Conservation (phyloP, 2,797 vertebrate species). For the Spea hammondii region DNA sequence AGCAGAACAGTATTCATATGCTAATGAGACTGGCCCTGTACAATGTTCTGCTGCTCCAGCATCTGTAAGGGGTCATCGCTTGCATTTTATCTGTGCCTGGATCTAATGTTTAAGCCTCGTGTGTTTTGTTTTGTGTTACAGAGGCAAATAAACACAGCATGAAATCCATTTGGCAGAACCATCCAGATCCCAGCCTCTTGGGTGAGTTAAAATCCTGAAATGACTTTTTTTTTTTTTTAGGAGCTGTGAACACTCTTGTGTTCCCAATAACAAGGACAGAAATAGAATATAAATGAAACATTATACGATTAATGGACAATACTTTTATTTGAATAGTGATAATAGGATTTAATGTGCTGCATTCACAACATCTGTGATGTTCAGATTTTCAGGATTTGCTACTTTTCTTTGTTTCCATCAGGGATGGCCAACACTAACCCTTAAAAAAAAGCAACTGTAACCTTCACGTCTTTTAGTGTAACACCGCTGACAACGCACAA, state of each 20-base stretch:
- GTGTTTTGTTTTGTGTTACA: conserved; percentile 20
- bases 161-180: conserved; percentile 8
- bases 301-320: too few relatives aligned
- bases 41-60: conserved; percentile 29
- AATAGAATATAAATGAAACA: too few relatives aligned
- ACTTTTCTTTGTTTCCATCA: too few relatives aligned
- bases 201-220: conserved; percentile 15
- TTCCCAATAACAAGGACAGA: neutral
- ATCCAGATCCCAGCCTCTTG: neutral
- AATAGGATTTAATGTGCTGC: too few relatives aligned
- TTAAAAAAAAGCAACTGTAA: too few relatives aligned
- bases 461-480: too few relatives aligned
- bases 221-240: conserved; percentile 9
- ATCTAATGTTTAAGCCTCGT: conserved; percentile 40
- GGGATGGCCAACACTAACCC: too few relatives aligned
- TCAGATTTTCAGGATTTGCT: too few relatives aligned
- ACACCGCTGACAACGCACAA: too few relatives aligned
- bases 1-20: conserved; percentile 31
- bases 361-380: too few relatives aligned
- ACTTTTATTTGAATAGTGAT: too few relatives aligned
- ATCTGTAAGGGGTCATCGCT: conserved; percentile 36
- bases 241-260: neutral
- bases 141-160: conserved; percentile 35
- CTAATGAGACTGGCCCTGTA: conserved; percentile 13
- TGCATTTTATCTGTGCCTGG: conserved; percentile 31